Conservation (phyloP, 2,113 vertebrate genomes). For the Regulus satrapa region DNA sequence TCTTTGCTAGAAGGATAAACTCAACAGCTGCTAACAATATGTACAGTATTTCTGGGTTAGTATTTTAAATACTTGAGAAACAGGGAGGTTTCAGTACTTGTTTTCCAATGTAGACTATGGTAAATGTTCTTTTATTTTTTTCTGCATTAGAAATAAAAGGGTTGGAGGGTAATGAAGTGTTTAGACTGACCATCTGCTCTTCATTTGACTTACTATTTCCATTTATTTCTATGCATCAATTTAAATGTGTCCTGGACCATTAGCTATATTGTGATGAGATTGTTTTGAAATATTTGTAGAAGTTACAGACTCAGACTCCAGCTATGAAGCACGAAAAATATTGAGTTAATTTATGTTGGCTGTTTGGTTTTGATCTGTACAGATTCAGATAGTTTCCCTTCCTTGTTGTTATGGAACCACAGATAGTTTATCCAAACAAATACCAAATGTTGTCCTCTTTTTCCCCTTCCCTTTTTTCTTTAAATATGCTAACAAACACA, state of each 20-base stretch:
- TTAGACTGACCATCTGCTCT: slow-evolving; percentile 46
- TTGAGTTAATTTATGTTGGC: background rate
- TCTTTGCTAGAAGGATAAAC: background rate
- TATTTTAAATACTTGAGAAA: background rate
- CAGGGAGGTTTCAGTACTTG: background rate
- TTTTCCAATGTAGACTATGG: background rate
- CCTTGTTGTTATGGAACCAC: background rate
- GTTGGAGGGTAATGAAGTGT: slow-evolving; percentile 8
- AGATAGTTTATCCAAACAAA: slow-evolving; percentile 24
- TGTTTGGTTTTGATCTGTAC: background rate
- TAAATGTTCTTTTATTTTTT: background rate
- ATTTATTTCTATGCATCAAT: background rate
- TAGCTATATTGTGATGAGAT: slow-evolving; percentile 7
- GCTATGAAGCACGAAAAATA: background rate
- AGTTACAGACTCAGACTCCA: background rate
- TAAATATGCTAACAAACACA: background rate
- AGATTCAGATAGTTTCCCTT: background rate
- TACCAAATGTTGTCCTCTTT: background rate
- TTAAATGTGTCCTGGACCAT: slow-evolving; percentile 10
- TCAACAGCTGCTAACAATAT: background rate
- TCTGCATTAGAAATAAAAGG: background rate
- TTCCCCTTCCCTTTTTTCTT: background rate
- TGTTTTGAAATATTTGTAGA: slow-evolving; percentile 12
- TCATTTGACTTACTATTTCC: slow-evolving; percentile 35
- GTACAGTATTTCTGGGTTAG: background rate